A percentile compares a stretch with the other conserved stretches of the same genome.
These are phyloP conservation scores for Spheniscus mendiculus DNA, from an alignment of 2,113 vertebrate genomes.

Conservation along the genomic window DNA sequence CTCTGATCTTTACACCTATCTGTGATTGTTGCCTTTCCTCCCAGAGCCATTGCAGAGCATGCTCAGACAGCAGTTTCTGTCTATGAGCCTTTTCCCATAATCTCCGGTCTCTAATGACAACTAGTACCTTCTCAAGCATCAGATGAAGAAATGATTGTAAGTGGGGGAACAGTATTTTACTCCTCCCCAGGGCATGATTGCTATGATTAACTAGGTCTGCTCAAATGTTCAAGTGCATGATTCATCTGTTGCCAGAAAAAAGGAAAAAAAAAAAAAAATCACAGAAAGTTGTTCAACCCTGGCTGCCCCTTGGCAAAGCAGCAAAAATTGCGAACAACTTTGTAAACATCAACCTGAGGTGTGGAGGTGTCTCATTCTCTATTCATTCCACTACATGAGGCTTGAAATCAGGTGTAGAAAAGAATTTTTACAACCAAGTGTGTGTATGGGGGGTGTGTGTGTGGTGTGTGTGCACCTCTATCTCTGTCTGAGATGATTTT, in stretches of 20 bases:
- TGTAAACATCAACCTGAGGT: slow-evolving; percentile 1
- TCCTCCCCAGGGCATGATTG: neutral
- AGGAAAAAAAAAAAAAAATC: neutral
- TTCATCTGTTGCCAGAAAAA: neutral
- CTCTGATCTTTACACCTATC: neutral
- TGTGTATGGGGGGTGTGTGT: rapidly evolving
- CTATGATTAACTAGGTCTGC: neutral
- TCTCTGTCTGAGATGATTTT: neutral
- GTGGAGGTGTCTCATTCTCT: neutral
- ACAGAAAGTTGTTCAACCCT: neutral
- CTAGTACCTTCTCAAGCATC: slow-evolving; percentile 10
- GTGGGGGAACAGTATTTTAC: neutral
- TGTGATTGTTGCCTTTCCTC: neutral
- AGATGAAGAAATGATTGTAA: neutral
- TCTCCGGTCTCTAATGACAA: neutral
- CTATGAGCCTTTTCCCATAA: neutral
- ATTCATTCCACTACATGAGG: neutral
- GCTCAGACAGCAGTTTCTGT: neutral
- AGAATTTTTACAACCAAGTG: neutral
- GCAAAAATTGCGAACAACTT: neutral
- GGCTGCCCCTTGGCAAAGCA: neutral
- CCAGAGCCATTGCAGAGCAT: neutral
- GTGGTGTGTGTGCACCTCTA: rapidly evolving
- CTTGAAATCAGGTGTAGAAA: neutral
- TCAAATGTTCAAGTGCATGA: neutral